Conservation (phyloP, 2,797 vertebrate genomes). For the Pantherophis alleghaniensis region DNA sequence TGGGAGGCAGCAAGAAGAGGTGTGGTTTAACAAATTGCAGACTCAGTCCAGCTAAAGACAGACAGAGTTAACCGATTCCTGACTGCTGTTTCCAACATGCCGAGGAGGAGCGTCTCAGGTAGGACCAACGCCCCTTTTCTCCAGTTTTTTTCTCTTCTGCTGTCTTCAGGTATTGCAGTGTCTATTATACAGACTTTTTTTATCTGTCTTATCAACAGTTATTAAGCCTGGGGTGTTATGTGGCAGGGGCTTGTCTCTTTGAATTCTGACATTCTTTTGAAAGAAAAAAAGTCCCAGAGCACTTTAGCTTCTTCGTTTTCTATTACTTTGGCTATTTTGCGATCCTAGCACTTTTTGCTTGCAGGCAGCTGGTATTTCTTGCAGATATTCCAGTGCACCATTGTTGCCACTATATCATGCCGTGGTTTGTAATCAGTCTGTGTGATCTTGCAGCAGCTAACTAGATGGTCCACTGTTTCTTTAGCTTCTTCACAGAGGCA, state of each 20-base stretch:
- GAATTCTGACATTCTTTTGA: no score
- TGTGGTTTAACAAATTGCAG: no score
- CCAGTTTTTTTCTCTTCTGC: background rate
- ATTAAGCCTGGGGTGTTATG: background rate
- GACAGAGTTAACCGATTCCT: no score
- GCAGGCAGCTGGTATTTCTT: background rate
- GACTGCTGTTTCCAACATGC: no score
- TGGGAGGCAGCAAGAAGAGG: no score
- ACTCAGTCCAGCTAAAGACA: no score
- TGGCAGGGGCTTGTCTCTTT: no score
- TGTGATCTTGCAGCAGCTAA: background rate
- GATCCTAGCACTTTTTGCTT: background rate
- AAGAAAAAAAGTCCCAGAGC: background rate
- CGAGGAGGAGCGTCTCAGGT: no score
- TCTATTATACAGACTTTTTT: no score
- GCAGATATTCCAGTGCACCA: background rate
- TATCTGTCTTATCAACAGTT: no score
- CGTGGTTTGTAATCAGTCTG: background rate
- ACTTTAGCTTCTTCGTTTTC: background rate
- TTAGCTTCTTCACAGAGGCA: background rate
- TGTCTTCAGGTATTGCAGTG: no score
- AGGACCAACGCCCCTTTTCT: background rate
- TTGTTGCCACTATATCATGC: background rate
- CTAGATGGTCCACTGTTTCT: background rate
- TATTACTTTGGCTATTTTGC: background rate